Percentiles rank a stretch among this genome's conserved stretches.
These are phyloP conservation scores for Cryptoprocta ferox DNA, from an alignment of 2,797 vertebrate genomes.

Conservation along the genomic window DNA sequence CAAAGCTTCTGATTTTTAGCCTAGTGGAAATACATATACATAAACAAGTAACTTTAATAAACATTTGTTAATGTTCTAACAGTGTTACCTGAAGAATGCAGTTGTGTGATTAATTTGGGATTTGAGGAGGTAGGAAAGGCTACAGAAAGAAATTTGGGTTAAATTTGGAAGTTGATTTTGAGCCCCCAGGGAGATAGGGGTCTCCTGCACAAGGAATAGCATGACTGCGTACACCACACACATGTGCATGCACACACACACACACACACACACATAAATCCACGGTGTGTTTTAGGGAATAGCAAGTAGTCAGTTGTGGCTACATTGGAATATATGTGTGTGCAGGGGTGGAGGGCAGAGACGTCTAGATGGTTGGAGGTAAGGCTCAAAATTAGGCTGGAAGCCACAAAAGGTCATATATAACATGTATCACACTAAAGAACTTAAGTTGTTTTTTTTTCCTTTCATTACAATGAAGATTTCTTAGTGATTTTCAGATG, in stretches of 20 bases:
- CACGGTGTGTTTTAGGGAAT: background rate
- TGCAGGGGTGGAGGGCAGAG: background rate
- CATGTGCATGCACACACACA: background rate
- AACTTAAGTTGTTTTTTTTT: background rate
- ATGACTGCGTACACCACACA: background rate
- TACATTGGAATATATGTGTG: background rate
- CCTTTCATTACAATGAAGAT: background rate
- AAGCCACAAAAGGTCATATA: background rate
- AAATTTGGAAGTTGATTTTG: background rate
- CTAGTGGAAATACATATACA: background rate
- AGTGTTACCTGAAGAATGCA: background rate
- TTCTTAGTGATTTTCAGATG: conserved; percentile 51
- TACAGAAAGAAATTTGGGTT: background rate
- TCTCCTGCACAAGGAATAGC: background rate
- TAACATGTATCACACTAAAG: background rate
- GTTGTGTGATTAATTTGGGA: background rate
- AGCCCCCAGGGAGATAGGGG: background rate
- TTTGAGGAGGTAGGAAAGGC: background rate
- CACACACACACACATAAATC: background rate
- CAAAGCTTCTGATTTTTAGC: conserved; percentile 13
- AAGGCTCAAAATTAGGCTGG: background rate
- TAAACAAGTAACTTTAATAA: background rate
- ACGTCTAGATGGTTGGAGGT: background rate
- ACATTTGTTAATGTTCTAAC: background rate
- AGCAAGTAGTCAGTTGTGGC: background rate